Percentiles rank a stretch among this genome's conserved stretches.
Evolutionary conservation across 2,888 invertebrate genomes (phyloP).

Genomic region (Hoplodrina ambigua): DNA sequence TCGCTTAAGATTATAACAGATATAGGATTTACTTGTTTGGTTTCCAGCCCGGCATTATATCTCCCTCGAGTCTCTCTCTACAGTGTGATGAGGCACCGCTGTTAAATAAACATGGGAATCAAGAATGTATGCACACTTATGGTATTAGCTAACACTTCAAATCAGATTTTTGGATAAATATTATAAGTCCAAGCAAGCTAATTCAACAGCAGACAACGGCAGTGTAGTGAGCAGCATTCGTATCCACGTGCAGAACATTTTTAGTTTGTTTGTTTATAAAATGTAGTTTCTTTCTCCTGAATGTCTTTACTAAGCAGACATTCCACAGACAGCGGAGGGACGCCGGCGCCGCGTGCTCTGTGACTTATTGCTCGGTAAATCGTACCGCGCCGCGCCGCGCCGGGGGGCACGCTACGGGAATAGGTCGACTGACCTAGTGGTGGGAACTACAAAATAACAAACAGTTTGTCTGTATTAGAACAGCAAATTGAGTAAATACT

Average conservation of each 20-base stretch:
- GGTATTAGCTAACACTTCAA: no score
- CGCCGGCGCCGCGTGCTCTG: background rate
- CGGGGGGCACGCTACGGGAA: background rate
- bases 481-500: background rate
- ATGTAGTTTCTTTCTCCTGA: no score
- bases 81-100: background rate
- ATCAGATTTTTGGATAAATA: no score
- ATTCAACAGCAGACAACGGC: no score
- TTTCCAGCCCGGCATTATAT: background rate
- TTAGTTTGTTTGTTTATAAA: no score
- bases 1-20: constrained; percentile 15
- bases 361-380: constrained; percentile 8
- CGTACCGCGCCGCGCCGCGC: no score
- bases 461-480: background rate
- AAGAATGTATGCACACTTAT: no score
- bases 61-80: background rate
- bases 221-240: background rate
- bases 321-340: background rate
- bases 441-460: background rate
- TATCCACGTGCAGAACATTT: no score
- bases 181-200: no score
- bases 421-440: background rate
- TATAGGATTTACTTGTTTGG: background rate
- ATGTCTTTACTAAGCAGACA: no score
- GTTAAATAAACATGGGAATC: background rate